Evolutionary conservation across 2,797 vertebrate genomes (phyloP).

Genomic region (Acanthurus lineatus): DNA sequence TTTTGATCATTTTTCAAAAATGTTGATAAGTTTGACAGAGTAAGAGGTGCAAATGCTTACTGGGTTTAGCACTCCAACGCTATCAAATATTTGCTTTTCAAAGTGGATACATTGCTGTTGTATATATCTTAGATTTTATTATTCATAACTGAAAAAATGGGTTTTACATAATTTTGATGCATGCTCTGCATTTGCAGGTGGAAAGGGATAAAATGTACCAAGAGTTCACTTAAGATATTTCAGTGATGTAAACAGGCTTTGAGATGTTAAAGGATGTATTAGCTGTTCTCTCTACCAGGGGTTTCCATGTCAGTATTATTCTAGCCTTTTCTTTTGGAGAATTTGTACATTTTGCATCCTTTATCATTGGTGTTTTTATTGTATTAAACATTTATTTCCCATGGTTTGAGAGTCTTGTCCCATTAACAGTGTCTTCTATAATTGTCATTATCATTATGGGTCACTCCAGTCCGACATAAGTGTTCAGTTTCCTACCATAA

Average conservation of each 20-base stretch:
- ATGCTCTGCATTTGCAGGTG: background rate
- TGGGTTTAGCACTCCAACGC: background rate
- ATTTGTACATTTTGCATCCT: conserved; percentile 60
- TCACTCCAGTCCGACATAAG: background rate
- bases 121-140: conserved; percentile 41
- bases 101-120: conserved; percentile 36
- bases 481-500: background rate
- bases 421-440: background rate
- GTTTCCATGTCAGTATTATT: conserved; percentile 72
- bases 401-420: conserved; percentile 3
- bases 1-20: background rate
- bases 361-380: conserved; percentile 15
- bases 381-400: conserved; percentile 55
- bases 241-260: conserved; percentile 7
- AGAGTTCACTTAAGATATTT: conserved; percentile 11
- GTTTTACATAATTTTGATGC: conserved; percentile 7
- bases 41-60: background rate
- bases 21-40: background rate
- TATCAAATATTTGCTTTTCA: conserved; percentile 7
- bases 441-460: background rate
- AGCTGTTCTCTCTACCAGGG: conserved; percentile 15
- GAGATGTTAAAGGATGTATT: conserved; percentile 29
- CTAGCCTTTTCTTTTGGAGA: conserved; percentile 52
- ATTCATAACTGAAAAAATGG: background rate
- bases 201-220: background rate